phyloP scores from a whole-genome alignment of 2,888 invertebrate species.

The Drosophila seclusa region DNA sequence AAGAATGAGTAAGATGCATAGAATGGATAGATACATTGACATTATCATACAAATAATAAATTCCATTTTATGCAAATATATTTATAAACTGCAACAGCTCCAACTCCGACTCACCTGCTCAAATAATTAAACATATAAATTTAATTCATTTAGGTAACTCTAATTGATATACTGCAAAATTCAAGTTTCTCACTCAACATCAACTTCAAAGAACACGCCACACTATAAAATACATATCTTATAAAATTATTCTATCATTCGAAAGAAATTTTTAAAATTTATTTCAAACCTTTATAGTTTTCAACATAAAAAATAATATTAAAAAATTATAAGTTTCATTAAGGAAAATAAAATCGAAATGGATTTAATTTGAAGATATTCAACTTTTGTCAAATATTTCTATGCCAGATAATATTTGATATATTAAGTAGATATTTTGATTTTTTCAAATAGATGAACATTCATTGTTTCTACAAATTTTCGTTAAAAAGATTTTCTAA shows the following conservation, averaged over 20 bases:
- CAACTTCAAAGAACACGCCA: not conserved
- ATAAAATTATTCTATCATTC: not conserved
- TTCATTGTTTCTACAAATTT: not conserved
- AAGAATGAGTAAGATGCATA: no score
- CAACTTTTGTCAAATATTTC: not conserved
- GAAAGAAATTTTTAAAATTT: not conserved
- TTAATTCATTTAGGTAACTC: not conserved
- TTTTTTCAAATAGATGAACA: not conserved
- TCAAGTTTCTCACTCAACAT: not conserved
- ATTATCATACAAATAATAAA: not conserved
- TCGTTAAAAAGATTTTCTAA: not conserved
- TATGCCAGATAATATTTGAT: not conserved
- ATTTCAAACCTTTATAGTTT: not conserved
- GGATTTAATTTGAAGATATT: not conserved
- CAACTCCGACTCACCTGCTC: not conserved
- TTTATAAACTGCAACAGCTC: not conserved
- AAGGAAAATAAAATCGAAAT: fast-evolving
- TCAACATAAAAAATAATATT: not conserved
- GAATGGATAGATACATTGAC: not conserved
- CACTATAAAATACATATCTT: not conserved
- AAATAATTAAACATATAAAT: not conserved
- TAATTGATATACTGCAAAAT: not conserved
- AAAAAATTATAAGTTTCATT: not conserved
- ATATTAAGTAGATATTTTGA: not conserved
- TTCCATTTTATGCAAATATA: not conserved